Evolutionary conservation across 2,888 invertebrate species (phyloP).

Genomic region (Malacosoma neustria): DNA sequence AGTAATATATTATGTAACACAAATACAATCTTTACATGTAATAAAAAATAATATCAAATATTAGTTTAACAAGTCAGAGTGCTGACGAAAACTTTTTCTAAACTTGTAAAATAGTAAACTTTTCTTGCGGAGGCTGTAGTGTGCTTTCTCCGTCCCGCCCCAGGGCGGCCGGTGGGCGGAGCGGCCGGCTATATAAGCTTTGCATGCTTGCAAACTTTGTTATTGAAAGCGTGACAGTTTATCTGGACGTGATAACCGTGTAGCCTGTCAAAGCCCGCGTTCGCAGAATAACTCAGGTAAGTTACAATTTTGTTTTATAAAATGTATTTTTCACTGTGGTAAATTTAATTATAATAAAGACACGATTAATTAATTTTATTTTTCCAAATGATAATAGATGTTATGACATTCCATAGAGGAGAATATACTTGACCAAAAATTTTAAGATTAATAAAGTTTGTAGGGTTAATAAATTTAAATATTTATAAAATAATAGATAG

Average conservation of each 20-base stretch:
- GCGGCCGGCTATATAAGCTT: constrained; percentile 59
- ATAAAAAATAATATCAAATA: too few species aligned
- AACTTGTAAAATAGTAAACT: constrained; percentile 15
- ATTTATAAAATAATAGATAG: constrained; percentile 1
- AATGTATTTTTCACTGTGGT: too few species aligned
- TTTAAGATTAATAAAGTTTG: too few species aligned
- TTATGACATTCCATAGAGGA: too few species aligned
- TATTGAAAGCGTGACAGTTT: constrained; percentile 61
- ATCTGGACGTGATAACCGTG: constrained; percentile 37
- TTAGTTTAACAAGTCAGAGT: background rate
- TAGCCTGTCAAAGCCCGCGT: constrained; percentile 23
- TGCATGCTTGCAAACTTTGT: constrained; percentile 54
- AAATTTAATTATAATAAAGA: too few species aligned
- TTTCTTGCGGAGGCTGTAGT: constrained; percentile 23
- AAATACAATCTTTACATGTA: too few species aligned
- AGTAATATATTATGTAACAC: too few species aligned
- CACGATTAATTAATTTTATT: too few species aligned
- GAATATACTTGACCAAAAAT: too few species aligned
- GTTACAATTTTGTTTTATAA: too few species aligned
- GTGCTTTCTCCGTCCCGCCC: constrained; percentile 34
- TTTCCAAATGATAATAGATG: too few species aligned
- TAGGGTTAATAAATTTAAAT: too few species aligned
- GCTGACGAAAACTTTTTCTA: constrained; percentile 20
- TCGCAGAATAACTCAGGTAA: constrained; percentile 25
- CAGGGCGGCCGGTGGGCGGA: constrained; percentile 59